Evolutionary conservation across 2,888 invertebrate genomes (phyloP).

Genomic region (Lasioglossum leucozonium): DNA sequence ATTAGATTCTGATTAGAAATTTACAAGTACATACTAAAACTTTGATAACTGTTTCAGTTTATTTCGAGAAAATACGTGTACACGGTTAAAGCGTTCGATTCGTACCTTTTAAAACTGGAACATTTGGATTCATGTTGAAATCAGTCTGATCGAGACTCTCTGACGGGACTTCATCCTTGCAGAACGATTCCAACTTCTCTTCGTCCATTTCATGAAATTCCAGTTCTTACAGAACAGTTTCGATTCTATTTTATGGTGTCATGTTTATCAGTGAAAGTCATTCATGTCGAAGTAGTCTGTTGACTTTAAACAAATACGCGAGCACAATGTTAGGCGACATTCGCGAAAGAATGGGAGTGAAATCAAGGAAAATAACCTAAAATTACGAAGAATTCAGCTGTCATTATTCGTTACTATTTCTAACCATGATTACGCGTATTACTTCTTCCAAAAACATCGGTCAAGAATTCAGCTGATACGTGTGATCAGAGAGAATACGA

Average conservation of each 20-base stretch:
- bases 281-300: neutral
- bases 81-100: neutral
- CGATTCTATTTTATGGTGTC: constrained; percentile 39
- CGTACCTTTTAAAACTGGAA: constrained; percentile 42
- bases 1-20: neutral
- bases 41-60: neutral
- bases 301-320: neutral
- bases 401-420: constrained; percentile 39
- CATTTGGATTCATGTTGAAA: constrained; percentile 5
- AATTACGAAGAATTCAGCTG: constrained; percentile 35
- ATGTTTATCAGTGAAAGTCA: neutral
- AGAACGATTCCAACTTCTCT: constrained; percentile 30
- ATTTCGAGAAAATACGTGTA: neutral
- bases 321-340: constrained; percentile 15
- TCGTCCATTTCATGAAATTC: constrained; percentile 57
- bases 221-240: constrained; percentile 11
- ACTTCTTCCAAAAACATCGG: constrained; percentile 9
- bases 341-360: constrained; percentile 23
- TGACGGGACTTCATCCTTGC: neutral
- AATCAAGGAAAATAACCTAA: constrained; percentile 52
- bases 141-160: constrained; percentile 16
- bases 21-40: neutral
- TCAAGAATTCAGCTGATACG: neutral
- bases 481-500: too few relatives aligned
- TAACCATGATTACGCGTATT: constrained; percentile 12